These are phyloP conservation scores for Neodiprion virginianus DNA, from an alignment of 1,140 invertebrate genomes.

Conservation along the genomic window DNA sequence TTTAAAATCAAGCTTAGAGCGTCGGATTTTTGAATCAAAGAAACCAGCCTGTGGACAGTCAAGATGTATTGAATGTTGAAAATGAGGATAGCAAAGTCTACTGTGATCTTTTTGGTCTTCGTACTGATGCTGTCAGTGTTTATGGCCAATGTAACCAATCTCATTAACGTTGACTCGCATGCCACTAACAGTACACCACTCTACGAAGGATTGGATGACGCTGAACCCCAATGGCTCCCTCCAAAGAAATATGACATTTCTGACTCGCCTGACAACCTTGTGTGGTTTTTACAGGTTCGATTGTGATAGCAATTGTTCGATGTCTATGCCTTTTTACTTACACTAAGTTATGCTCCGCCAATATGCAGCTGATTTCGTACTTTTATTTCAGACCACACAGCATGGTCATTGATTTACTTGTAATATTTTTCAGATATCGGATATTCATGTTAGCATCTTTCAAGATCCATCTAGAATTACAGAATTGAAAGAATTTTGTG, in stretches of 20 bases:
- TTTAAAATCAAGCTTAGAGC: no score
- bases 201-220: conserved; percentile 24
- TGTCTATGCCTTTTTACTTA: neutral
- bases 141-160: conserved; percentile 64
- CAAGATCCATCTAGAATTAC: conserved; percentile 76
- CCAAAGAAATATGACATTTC: conserved; percentile 61
- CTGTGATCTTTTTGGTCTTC: conserved; percentile 58
- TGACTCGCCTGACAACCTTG: conserved; percentile 65
- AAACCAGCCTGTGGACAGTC: no score
- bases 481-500: conserved; percentile 84
- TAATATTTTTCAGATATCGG: conserved; percentile 73
- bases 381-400: no score
- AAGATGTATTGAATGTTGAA: conserved; percentile 10
- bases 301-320: neutral
- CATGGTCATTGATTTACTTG: neutral
- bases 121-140: conserved; percentile 64
- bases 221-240: conserved; percentile 26
- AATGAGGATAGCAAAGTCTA: conserved; percentile 63
- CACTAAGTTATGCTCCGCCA: no score
- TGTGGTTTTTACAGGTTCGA: conserved; percentile 82
- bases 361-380: no score
- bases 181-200: conserved; percentile 28
- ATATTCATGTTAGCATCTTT: conserved; percentile 90
- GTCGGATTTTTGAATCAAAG: no score
- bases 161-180: conserved; percentile 60